Conservation (phyloP, 2,113 vertebrate genomes). For the Caranx melampygus region DNA sequence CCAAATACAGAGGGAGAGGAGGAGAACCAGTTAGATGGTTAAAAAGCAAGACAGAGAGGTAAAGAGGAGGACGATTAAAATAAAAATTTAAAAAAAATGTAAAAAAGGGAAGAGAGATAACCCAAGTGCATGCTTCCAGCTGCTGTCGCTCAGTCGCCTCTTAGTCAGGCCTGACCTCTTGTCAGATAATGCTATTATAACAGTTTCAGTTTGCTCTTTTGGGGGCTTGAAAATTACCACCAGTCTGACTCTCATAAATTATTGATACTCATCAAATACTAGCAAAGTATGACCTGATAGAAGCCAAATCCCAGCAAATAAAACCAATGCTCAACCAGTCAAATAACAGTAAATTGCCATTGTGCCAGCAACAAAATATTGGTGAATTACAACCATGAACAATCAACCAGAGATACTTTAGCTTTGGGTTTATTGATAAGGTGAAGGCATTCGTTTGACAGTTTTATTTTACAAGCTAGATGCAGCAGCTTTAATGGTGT, state of each 20-base stretch:
- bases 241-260: conserved; percentile 54
- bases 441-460: conserved; percentile 42
- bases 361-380: conserved; percentile 38
- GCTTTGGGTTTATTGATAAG: not conserved
- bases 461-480: conserved; percentile 10
- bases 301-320: conserved; percentile 52
- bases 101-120: conserved; percentile 37
- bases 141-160: conserved; percentile 50
- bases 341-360: conserved; percentile 51
- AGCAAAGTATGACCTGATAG: conserved; percentile 54
- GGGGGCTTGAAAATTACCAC: conserved; percentile 42
- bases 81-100: not conserved
- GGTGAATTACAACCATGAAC: conserved; percentile 37
- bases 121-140: conserved; percentile 40
- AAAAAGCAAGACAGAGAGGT: conserved; percentile 20
- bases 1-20: conserved; percentile 41
- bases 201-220: conserved; percentile 58
- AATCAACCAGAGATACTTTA: conserved; percentile 22
- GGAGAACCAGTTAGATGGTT: conserved; percentile 27
- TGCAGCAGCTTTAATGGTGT: not conserved
- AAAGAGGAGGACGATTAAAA: conserved; percentile 32
- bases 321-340: conserved; percentile 52
- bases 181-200: conserved; percentile 65
- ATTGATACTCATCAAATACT: conserved; percentile 49
- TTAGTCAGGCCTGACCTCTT: conserved; percentile 63